Conservation (phyloP, 2,797 vertebrate species). For the Rhyacichthys aspro region DNA sequence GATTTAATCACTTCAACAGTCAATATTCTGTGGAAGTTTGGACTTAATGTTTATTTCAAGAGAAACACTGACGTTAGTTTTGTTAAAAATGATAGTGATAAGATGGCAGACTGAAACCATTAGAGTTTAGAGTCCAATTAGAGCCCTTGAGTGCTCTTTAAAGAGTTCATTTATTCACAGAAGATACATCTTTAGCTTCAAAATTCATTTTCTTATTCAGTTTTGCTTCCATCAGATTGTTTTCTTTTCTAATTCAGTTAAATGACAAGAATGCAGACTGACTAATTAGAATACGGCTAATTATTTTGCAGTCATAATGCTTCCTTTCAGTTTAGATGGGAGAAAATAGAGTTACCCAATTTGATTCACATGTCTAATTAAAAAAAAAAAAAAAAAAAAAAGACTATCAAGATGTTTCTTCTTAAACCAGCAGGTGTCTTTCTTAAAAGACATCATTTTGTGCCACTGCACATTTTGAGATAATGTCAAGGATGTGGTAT, state of each 20-base stretch:
- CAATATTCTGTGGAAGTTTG: no score
- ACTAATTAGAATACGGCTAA: neutral
- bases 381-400: neutral
- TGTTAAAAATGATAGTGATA: no score
- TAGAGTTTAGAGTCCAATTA: slow-evolving; percentile 26
- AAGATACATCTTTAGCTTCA: slow-evolving; percentile 27
- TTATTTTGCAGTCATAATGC: neutral
- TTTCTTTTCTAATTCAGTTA: no score
- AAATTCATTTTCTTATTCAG: slow-evolving; percentile 10
- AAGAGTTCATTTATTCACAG: slow-evolving; percentile 23
- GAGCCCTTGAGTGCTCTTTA: slow-evolving; percentile 25
- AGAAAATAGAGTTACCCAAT: slow-evolving; percentile 11
- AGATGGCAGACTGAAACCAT: slow-evolving; percentile 23
- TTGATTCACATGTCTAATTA: neutral
- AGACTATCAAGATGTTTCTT: neutral
- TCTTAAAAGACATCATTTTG: slow-evolving; percentile 17
- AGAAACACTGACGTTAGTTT: slow-evolving; percentile 15
- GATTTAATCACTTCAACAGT: no score
- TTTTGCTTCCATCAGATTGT: no score
- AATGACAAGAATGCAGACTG: slow-evolving; percentile 25
- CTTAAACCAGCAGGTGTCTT: slow-evolving; percentile 5
- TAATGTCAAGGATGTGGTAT: slow-evolving; percentile 26
- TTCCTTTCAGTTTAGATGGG: slow-evolving; percentile 3
- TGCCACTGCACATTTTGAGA: slow-evolving; percentile 5
- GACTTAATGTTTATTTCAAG: no score